Percentiles rank a stretch among this genome's conserved stretches.
phyloP scores from a whole-genome alignment of 2,888 invertebrate species.

The Polymixis lichenea region DNA sequence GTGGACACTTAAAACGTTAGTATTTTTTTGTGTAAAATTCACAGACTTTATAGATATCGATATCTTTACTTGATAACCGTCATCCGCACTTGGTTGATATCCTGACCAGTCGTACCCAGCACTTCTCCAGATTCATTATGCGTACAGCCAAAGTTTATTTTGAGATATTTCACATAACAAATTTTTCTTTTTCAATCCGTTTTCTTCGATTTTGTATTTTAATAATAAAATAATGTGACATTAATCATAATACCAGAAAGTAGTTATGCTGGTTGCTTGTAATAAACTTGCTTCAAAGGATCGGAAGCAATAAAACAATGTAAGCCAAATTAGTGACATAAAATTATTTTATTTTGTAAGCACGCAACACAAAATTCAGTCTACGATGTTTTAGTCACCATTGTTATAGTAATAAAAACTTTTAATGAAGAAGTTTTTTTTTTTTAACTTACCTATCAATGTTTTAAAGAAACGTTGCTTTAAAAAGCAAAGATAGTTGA shows the following conservation, averaged over 20 bases:
- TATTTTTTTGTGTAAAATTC: no score
- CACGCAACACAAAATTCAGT: not conserved
- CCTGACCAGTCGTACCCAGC: no score
- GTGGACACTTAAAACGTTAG: no score
- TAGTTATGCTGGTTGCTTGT: not conserved
- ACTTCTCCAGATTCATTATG: no score
- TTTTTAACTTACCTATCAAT: no score
- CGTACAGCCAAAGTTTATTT: not conserved
- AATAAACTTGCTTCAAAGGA: not conserved
- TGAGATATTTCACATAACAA: not conserved
- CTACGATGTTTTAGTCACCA: not conserved
- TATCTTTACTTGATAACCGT: no score
- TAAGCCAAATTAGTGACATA: not conserved
- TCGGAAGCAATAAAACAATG: not conserved
- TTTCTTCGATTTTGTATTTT: not conserved
- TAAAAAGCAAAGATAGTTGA: no score
- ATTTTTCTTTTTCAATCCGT: not conserved
- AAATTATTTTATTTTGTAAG: not conserved
- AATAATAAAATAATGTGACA: not conserved
- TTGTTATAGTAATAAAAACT: not conserved
- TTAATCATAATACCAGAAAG: not conserved
- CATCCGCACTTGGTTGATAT: no score
- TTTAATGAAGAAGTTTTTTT: no score
- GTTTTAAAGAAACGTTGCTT: no score
- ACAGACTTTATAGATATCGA: no score